Base-by-base conservation (phyloP, 2,888 invertebrate genomes). In the Pristionchus japonicus region DNA sequence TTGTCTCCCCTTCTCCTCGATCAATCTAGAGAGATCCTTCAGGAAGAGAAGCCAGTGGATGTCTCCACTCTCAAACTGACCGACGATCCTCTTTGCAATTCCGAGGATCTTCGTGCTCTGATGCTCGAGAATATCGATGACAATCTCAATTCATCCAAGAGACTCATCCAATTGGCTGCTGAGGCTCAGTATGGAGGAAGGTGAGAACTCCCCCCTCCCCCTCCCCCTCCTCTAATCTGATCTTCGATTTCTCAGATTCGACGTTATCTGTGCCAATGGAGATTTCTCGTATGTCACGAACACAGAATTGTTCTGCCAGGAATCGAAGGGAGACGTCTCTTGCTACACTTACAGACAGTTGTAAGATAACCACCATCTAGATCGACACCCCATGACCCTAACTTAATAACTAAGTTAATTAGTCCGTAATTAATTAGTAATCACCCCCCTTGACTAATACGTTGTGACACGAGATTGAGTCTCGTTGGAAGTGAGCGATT, bases 271-370 rank as follows among this genome's bases (percentile, higher is more conserved):
- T 90, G 92, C 93, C 86, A 91, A 92, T 88, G 91, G 92, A 90
- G 94, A 94, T 89, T 93, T 93, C 89, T 92, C 92, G 87, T 94
- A 94, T 89, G 92, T 94, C 34, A 94, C 93, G 34, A 94, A 94
- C 89, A 94, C 94, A 11, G 94, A 94, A 89, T 89, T 94, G 43
- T 94, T 90, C 89, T 94, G 94, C 90, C 94, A 94, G 88, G 93
- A 94, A 77, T 92, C 93, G 31, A 92, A 92, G 88, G 91, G 90
- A 31, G 91, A 91, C 83, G 93, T 93, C 70, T 92, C 92, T 40
- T 94, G 94, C 90, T 94, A 94, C 88, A 92, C 93, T 15, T 94
- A 94, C 89, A 89, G 94, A 64, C 94, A 94, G 88, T 88, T 94
- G 87, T 93, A 90, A 89, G 47, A 82, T 74, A 1, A 49, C 20